Percentiles rank a stretch among this genome's conserved stretches.
phyloP scores from a whole-genome alignment of 2,797 vertebrate genomes.

The Epinephelus awoara region DNA sequence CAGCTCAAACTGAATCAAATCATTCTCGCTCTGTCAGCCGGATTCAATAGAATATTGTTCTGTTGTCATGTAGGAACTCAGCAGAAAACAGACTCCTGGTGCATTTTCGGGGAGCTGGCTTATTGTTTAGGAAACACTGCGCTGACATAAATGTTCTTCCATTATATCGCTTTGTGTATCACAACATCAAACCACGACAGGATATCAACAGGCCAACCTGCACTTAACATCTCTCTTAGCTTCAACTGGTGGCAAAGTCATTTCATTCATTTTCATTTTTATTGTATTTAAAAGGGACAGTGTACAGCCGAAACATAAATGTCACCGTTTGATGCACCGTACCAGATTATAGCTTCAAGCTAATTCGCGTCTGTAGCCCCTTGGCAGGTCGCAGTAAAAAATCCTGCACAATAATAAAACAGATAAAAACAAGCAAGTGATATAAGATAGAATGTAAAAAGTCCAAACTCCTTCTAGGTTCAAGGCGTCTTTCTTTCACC shows the following conservation, averaged over 20 bases:
- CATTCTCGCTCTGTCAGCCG: slow-evolving; percentile 25
- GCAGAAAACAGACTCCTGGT: slow-evolving; percentile 11
- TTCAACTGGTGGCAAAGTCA: background rate
- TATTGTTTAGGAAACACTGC: slow-evolving; percentile 14
- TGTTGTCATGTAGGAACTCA: slow-evolving; percentile 18
- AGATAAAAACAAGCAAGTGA: too few species aligned
- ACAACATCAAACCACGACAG: background rate
- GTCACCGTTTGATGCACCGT: too few species aligned
- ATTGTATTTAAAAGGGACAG: too few species aligned
- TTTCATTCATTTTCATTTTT: too few species aligned
- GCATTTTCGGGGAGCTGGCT: background rate
- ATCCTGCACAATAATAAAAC: too few species aligned
- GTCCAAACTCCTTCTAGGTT: background rate
- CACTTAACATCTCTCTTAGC: background rate
- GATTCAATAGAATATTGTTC: slow-evolving; percentile 38
- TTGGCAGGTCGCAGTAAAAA: too few species aligned
- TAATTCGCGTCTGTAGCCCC: too few species aligned
- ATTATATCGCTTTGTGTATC: background rate
- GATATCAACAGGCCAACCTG: background rate
- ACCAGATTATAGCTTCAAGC: too few species aligned
- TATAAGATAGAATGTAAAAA: background rate
- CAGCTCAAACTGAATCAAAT: slow-evolving; percentile 39
- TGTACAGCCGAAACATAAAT: too few species aligned
- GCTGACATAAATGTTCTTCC: background rate
- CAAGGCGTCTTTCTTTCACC: background rate